phyloP scores from a whole-genome alignment of 2,888 invertebrate species.

The Coelopa pilipes region DNA sequence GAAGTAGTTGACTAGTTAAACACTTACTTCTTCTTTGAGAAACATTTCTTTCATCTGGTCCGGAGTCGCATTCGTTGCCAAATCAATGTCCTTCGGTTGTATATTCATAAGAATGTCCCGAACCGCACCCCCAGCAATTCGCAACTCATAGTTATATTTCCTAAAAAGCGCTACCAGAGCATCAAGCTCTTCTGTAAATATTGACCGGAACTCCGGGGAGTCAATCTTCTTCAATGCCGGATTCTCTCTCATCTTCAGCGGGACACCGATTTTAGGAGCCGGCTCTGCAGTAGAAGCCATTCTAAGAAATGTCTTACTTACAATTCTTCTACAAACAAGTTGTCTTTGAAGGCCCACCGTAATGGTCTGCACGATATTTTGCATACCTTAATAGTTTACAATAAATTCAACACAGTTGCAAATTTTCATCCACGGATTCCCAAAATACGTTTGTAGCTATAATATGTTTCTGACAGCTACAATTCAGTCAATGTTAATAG shows the following conservation, averaged over 20 bases:
- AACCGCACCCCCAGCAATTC: slow-evolving; percentile 98
- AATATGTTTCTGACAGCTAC: too few relatives aligned
- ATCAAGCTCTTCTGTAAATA: slow-evolving; percentile 85
- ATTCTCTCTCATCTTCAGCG: slow-evolving; percentile 67
- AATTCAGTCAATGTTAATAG: too few relatives aligned
- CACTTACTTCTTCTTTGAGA: slow-evolving; percentile 71
- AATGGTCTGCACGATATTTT: slow-evolving; percentile 1
- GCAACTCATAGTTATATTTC: slow-evolving; percentile 83
- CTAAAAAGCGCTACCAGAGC: slow-evolving; percentile 80
- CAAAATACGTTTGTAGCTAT: not conserved
- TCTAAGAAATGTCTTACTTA: not conserved
- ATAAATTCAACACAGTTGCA: not conserved
- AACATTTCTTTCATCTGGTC: slow-evolving; percentile 96
- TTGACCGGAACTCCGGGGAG: slow-evolving; percentile 77
- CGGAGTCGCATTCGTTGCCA: slow-evolving; percentile 97
- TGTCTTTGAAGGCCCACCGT: not conserved
- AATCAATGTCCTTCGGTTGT: slow-evolving; percentile 92
- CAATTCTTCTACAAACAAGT: not conserved
- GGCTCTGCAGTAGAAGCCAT: slow-evolving; percentile 37
- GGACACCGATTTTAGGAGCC: slow-evolving; percentile 49
- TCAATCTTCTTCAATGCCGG: slow-evolving; percentile 79
- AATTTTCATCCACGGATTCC: not conserved
- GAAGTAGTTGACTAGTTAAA: not conserved
- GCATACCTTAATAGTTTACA: not conserved
- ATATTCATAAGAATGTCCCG: slow-evolving; percentile 84